Base-by-base conservation (phyloP, 2,888 invertebrate genomes). In the Eupithecia dodoneata region DNA sequence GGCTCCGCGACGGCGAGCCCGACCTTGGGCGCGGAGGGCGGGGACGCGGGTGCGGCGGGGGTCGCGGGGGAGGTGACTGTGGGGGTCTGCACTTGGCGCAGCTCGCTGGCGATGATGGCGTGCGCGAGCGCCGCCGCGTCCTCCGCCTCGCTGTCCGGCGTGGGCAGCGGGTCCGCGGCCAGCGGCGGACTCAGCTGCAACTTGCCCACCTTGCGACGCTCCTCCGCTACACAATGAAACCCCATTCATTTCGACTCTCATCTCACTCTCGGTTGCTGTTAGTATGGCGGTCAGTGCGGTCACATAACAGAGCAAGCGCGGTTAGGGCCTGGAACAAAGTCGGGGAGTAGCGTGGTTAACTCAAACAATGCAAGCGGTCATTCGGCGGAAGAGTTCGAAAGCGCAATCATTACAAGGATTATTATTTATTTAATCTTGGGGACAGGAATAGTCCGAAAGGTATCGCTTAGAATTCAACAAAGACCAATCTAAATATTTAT, bases 311-410 rank as follows among this genome's bases (percentile, higher is more conserved):
- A 93, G 93, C 95, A 95, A 95, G 95, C 95, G 93, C 95, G 95
- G 95, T 95, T 95, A 95, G 94, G 93, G 95, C 95, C 95, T 95
- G 95, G 93, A 95, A 95, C 95, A 95, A 94, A 94, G 92, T 95
- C 90, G 93, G 93, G 93, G 93, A 94, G 91, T 94, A 92, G 92
- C 94, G 86, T 87, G 89, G 95, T 95, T 95, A 94, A 91, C 86
- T 88, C 85, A 92, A 93, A 93, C 88, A 87, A 91, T 91, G 93
- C 94, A 93, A 92, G 94, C 93, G 89, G 90, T 90, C 87, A 89
- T 90, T 91, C 88, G 89, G 90, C 86, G 84, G 87, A 90, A 84
- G 75, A 72, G 71, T 87, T 82, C 82, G 80, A 85, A 91, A 92
- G 92, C 90, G 85, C 76, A 85, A 81, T 81, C 91, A 92, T 92